Conservation (phyloP, 1,140 invertebrate genomes). For the Trachelipus rathkii region DNA sequence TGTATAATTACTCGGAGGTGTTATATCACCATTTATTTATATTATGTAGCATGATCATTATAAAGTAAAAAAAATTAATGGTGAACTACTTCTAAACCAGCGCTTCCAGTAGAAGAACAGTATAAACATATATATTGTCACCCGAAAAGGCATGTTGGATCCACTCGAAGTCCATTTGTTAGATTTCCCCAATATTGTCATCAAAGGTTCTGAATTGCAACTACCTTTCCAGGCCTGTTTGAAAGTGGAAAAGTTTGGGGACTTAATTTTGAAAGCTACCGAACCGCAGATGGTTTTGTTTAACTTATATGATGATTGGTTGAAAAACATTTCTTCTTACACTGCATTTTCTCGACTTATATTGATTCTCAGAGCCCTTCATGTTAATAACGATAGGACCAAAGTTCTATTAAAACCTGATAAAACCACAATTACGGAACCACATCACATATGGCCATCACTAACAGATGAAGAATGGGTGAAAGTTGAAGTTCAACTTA, state of each 20-base stretch:
- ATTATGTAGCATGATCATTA: no score
- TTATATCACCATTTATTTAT: no score
- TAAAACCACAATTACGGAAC: constrained; percentile 96
- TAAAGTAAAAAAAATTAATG: no score
- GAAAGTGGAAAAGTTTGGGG: constrained; percentile 99
- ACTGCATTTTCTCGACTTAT: constrained; percentile 97
- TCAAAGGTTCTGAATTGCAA: constrained; percentile 98
- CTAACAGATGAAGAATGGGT: constrained; percentile 98
- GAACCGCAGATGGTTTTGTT: constrained; percentile 99
- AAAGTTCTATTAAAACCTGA: constrained; percentile 98
- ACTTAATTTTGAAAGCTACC: constrained; percentile 96
- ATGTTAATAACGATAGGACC: constrained; percentile 98
- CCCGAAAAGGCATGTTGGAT: constrained; percentile 98
- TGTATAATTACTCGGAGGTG: no score
- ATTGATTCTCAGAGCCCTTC: constrained; percentile 90
- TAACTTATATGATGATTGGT: constrained; percentile 99
- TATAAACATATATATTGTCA: constrained; percentile 99
- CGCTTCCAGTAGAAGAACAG: constrained; percentile 97
- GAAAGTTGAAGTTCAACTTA: constrained; percentile 95
- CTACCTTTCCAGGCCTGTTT: constrained; percentile 98
- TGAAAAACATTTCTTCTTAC: constrained; percentile 93
- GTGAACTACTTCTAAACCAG: constrained; percentile 96
- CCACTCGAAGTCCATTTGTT: constrained; percentile 95
- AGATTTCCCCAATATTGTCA: constrained; percentile 99
- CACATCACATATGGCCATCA: constrained; percentile 99